These are phyloP conservation scores for Nothoprocta pentlandii DNA, from an alignment of 2,113 vertebrate species.

Conservation along the genomic window DNA sequence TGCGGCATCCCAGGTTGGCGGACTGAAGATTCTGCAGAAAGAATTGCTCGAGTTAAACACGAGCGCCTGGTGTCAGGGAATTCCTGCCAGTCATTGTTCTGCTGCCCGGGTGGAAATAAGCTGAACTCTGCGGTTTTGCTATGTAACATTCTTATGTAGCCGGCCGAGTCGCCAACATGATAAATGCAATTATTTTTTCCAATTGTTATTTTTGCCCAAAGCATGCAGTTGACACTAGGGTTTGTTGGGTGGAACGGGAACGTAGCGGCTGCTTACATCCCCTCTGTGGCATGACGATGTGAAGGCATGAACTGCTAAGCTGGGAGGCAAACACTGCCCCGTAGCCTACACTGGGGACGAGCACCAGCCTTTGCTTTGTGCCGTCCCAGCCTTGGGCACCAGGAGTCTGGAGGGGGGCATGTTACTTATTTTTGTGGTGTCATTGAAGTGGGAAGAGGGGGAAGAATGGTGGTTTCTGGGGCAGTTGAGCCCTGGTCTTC, in stretches of 20 bases:
- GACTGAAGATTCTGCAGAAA: background rate
- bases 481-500: background rate
- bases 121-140: slow-evolving; percentile 67
- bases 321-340: background rate
- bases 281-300: fast-evolving
- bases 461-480: background rate
- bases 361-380: fast-evolving
- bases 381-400: background rate
- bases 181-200: slow-evolving; percentile 71
- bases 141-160: slow-evolving; percentile 70
- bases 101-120: slow-evolving; percentile 62
- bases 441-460: background rate
- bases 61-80: slow-evolving; percentile 45
- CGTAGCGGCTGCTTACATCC: background rate
- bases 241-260: slow-evolving; percentile 51
- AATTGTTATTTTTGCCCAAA: slow-evolving; percentile 72
- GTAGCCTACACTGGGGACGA: fast-evolving
- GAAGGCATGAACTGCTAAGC: background rate
- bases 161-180: slow-evolving; percentile 50
- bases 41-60: slow-evolving; percentile 31
- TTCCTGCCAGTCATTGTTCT: slow-evolving; percentile 72
- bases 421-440: background rate
- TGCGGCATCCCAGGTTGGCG: slow-evolving; percentile 5
- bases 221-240: slow-evolving; percentile 63
- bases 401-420: fast-evolving